A percentile compares a stretch with the other conserved stretches of the same genome.
phyloP scores from a whole-genome alignment of 2,113 vertebrate genomes.

The Microcebus lehilahytsara region DNA sequence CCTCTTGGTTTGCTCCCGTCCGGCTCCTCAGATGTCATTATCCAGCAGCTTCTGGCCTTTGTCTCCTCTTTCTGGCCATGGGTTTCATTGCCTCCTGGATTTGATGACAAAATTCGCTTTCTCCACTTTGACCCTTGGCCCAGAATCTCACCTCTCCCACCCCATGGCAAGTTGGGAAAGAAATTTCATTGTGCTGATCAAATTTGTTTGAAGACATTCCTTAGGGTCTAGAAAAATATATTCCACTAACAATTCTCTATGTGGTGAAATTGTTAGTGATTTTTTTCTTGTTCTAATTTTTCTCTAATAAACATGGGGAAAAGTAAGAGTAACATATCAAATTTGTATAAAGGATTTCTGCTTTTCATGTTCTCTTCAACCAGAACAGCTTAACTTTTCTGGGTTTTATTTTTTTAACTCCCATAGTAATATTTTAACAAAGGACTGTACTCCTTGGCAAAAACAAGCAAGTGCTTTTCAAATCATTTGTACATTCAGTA shows the following conservation, averaged over 20 bases:
- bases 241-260: not conserved
- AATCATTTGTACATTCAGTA: not conserved
- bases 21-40: not conserved
- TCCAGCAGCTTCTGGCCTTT: not conserved
- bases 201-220: not conserved
- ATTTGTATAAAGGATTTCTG: not conserved
- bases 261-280: not conserved
- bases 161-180: not conserved
- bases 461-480: not conserved
- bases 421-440: not conserved
- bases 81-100: not conserved
- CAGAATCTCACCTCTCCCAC: not conserved
- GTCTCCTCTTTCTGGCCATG: not conserved
- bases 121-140: not conserved
- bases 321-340: not conserved
- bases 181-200: not conserved
- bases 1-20: not conserved
- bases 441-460: not conserved
- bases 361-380: not conserved
- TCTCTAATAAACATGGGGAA: not conserved
- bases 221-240: not conserved
- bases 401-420: conserved; percentile 11
- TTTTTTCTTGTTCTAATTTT: not conserved
- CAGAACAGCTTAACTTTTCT: not conserved
- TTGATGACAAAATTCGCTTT: not conserved